A percentile compares a stretch with the other conserved stretches of the same genome.
phyloP scores from a whole-genome alignment of 2,113 vertebrate genomes.

The Gobius niger region DNA sequence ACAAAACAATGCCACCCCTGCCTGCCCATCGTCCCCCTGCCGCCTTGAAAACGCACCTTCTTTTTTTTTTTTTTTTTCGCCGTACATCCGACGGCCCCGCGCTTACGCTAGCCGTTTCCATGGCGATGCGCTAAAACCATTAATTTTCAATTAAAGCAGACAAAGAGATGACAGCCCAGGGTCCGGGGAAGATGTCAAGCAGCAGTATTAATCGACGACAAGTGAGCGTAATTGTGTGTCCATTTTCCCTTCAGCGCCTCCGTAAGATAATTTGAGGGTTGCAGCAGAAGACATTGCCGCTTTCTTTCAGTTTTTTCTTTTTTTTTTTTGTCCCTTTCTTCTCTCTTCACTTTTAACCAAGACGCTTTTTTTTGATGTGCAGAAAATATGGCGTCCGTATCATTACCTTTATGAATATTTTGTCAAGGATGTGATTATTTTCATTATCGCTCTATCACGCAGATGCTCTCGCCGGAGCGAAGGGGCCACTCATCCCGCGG shows the following conservation, averaged over 20 bases:
- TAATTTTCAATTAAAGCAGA: constrained; percentile 99
- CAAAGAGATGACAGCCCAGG: constrained; percentile 99
- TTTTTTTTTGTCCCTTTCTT: too few relatives aligned
- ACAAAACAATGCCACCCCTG: constrained; percentile 96
- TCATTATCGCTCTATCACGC: constrained; percentile 69
- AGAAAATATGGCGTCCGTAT: constrained; percentile 68
- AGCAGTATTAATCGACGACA: constrained; percentile 99
- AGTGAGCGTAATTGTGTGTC: constrained; percentile 99
- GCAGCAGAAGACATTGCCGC: constrained; percentile 58
- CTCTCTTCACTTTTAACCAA: constrained; percentile 62
- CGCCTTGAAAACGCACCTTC: constrained; percentile 85
- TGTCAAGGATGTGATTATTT: constrained; percentile 74
- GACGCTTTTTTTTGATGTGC: constrained; percentile 61
- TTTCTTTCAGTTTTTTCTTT: constrained; percentile 26
- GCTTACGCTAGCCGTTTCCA: constrained; percentile 87
- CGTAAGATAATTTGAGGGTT: constrained; percentile 78
- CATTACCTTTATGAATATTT: constrained; percentile 77
- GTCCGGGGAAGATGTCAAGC: constrained; percentile 99
- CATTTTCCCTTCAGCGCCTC: constrained; percentile 76
- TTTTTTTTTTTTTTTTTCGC: too few relatives aligned
- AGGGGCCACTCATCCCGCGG: constrained; percentile 50
- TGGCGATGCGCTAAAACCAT: constrained; percentile 97
- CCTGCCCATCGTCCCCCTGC: constrained; percentile 97
- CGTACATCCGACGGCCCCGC: constrained; percentile 62
- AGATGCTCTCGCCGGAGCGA: constrained; percentile 60